phyloP scores from a whole-genome alignment of 2,797 vertebrate species.

The Oryzias sinensis region DNA sequence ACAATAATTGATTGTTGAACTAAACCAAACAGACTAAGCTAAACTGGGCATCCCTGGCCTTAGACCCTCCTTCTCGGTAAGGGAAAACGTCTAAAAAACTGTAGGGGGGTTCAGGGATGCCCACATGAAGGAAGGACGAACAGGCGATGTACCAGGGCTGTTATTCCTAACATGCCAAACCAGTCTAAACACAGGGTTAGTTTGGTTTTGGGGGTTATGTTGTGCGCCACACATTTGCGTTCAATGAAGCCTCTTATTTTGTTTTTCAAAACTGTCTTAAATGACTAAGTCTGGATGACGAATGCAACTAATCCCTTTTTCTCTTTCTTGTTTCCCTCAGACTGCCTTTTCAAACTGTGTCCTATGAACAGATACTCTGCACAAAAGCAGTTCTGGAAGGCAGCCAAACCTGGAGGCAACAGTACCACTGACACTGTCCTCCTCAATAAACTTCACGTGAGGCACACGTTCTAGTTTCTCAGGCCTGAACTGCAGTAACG shows the following conservation, averaged over 20 bases:
- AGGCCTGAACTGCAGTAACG: not conserved
- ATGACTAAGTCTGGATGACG: not conserved
- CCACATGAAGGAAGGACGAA: no score
- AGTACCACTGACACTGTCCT: constrained; percentile 93
- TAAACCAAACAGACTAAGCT: no score
- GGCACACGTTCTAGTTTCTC: not conserved
- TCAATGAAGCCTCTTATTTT: not conserved
- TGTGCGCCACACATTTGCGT: no score
- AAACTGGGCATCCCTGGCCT: no score
- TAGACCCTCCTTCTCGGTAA: no score
- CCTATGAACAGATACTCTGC: constrained; percentile 98
- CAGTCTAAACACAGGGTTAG: no score
- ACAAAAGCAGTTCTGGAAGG: constrained; percentile 99
- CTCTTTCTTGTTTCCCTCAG: constrained; percentile 60
- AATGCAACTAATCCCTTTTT: constrained; percentile 1
- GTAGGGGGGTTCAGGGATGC: no score
- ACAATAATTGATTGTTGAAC: no score
- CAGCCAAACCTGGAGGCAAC: constrained; percentile 94
- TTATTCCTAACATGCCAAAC: no score
- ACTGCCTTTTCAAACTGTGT: constrained; percentile 97
- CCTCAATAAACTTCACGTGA: constrained; percentile 92
- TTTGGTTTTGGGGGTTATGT: no score
- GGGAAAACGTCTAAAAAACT: no score
- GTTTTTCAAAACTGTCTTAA: not conserved
- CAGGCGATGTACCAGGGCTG: no score